A percentile compares a stretch with the other conserved stretches of the same genome.
Evolutionary conservation across 2,113 vertebrate genomes (phyloP).

Genomic region (Canis aureus): DNA sequence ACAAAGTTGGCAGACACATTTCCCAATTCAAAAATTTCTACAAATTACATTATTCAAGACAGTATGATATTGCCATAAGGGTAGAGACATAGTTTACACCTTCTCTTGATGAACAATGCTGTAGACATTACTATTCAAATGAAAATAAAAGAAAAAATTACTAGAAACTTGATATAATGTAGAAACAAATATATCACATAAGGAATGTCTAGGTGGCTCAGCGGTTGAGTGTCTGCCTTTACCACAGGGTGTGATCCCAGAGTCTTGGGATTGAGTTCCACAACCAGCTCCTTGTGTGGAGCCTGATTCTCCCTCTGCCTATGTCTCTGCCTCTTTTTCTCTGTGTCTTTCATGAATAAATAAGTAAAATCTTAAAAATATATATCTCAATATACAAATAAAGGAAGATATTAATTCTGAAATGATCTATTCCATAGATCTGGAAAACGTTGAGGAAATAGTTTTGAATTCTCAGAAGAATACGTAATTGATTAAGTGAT

Average conservation of each 20-base stretch:
- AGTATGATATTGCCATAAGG: background rate
- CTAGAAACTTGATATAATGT: background rate
- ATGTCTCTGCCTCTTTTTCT: too few relatives aligned
- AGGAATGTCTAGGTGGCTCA: background rate
- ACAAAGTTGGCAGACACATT: background rate
- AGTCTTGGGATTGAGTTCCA: too few relatives aligned
- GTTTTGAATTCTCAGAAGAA: constrained; percentile 52
- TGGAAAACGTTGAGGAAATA: background rate
- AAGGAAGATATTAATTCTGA: constrained; percentile 52
- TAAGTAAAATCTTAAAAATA: background rate
- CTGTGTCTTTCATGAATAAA: too few relatives aligned
- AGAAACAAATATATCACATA: constrained; percentile 42
- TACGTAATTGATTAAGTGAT: constrained; percentile 50
- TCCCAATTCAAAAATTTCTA: background rate
- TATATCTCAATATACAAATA: constrained; percentile 12
- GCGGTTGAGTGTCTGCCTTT: too few relatives aligned
- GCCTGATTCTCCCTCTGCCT: too few relatives aligned
- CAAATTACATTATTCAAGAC: background rate
- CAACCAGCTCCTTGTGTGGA: too few relatives aligned
- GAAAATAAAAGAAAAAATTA: background rate
- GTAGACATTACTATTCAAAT: background rate
- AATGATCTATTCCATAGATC: constrained; percentile 6
- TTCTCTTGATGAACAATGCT: background rate
- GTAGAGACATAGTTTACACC: background rate
- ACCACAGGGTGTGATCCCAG: too few relatives aligned